Conservation (phyloP, 2,888 invertebrate species). For the Palloptera scutellata region DNA sequence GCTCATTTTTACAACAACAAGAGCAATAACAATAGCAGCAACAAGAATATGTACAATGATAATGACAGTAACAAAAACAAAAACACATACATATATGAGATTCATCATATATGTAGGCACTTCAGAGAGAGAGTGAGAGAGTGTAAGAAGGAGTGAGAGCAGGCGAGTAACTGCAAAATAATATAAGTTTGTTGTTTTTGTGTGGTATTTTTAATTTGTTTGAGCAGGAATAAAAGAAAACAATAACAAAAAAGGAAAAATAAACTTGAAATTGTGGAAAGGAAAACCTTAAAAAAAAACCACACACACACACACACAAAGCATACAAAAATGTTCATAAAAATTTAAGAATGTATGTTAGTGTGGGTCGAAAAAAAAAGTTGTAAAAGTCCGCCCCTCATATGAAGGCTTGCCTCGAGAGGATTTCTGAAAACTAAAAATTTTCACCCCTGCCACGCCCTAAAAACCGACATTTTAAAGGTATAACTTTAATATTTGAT, state of each 20-base stretch:
- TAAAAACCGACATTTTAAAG: no score
- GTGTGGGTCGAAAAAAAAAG: no score
- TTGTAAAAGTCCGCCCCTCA: no score
- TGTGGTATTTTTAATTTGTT: neutral
- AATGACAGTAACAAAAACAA: slow-evolving; percentile 3
- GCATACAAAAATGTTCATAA: neutral
- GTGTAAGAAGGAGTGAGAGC: slow-evolving; percentile 9
- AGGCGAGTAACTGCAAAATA: neutral
- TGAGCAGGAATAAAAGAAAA: slow-evolving; percentile 12
- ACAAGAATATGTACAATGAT: neutral
- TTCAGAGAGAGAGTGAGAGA: slow-evolving; percentile 14
- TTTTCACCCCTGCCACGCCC: no score
- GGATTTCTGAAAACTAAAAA: no score
- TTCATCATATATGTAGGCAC: neutral
- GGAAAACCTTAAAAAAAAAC: slow-evolving; percentile 33
- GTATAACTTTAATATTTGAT: no score
- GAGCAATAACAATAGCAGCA: neutral
- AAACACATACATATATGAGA: no score
- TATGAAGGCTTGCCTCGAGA: no score
- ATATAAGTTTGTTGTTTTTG: neutral
- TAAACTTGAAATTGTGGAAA: slow-evolving; percentile 14
- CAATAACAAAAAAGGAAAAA: slow-evolving; percentile 19
- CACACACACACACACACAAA: slow-evolving; percentile 39
- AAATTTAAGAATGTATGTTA: no score
- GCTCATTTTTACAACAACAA: slow-evolving; percentile 15